Conservation (phyloP, 2,113 vertebrate species). For the Alligator sinensis region DNA sequence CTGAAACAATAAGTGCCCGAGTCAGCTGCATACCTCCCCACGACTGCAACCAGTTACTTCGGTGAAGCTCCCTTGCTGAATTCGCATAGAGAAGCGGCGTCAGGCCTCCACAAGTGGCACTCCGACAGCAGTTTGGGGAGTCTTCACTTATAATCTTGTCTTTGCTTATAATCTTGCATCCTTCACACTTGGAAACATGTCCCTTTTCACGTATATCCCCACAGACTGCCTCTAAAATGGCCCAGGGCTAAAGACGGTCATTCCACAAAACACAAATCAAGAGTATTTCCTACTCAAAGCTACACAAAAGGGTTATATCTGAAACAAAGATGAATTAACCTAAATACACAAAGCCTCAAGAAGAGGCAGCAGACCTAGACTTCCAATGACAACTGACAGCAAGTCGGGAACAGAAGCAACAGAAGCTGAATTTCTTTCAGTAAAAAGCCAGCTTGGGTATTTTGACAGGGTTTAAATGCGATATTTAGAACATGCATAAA, state of each 20-base stretch:
- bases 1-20: not conserved
- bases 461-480: not conserved
- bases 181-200: not conserved
- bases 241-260: not conserved
- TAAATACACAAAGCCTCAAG: not conserved
- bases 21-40: not conserved
- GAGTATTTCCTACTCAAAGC: not conserved
- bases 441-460: not conserved
- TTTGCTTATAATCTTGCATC: not conserved
- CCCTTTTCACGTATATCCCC: not conserved
- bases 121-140: fast-evolving
- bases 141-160: not conserved
- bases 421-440: not conserved
- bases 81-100: not conserved
- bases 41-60: not conserved
- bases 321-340: not conserved
- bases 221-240: fast-evolving
- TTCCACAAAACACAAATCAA: not conserved
- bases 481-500: not conserved
- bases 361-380: not conserved
- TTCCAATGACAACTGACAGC: fast-evolving
- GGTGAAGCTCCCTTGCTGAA: fast-evolving
- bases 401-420: not conserved
- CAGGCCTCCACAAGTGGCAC: not conserved
- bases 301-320: not conserved